A percentile compares a stretch with the other conserved stretches of the same genome.
These are phyloP conservation scores for Labeo catla DNA, from an alignment of 2,113 vertebrate species.

Conservation along the genomic window DNA sequence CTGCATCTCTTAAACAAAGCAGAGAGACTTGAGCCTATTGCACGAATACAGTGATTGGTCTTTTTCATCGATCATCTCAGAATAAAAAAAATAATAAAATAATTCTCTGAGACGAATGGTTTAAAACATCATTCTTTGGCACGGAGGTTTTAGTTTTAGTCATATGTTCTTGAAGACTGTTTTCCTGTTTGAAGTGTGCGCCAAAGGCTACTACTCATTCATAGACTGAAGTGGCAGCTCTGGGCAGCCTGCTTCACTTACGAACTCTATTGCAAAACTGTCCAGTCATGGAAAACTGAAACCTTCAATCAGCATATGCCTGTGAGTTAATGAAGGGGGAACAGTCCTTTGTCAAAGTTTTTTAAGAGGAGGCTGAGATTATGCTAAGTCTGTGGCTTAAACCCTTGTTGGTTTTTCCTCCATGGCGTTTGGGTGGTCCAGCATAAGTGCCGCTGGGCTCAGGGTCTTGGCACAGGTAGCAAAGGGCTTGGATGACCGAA, in stretches of 20 bases:
- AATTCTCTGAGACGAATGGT: not conserved
- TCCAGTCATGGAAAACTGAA: conserved; percentile 47
- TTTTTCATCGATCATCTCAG: not conserved
- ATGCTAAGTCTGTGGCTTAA: conserved; percentile 48
- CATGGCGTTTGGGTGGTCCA: conserved; percentile 48
- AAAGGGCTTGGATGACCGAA: conserved; percentile 39
- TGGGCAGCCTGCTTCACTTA: conserved; percentile 15
- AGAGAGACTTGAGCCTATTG: not conserved
- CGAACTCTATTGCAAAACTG: conserved; percentile 28
- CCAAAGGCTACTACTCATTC: conserved; percentile 31
- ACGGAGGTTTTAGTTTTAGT: not conserved
- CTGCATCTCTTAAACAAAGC: not conserved
- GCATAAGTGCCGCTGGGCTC: conserved; percentile 35
- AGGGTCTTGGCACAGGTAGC: conserved; percentile 35
- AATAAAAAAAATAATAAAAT: not conserved
- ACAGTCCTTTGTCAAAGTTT: conserved; percentile 35
- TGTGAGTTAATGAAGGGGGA: conserved; percentile 36
- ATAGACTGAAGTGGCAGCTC: conserved; percentile 25
- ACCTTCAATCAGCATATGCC: conserved; percentile 30
- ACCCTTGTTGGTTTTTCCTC: conserved; percentile 53
- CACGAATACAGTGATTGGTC: not conserved
- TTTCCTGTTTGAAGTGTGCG: conserved; percentile 11
- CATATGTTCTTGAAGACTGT: conserved; percentile 1
- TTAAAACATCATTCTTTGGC: not conserved
- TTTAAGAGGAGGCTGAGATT: conserved; percentile 38